These are phyloP conservation scores for Dasysyrphus tricinctus DNA, from an alignment of 2,888 invertebrate genomes.

Conservation along the genomic window DNA sequence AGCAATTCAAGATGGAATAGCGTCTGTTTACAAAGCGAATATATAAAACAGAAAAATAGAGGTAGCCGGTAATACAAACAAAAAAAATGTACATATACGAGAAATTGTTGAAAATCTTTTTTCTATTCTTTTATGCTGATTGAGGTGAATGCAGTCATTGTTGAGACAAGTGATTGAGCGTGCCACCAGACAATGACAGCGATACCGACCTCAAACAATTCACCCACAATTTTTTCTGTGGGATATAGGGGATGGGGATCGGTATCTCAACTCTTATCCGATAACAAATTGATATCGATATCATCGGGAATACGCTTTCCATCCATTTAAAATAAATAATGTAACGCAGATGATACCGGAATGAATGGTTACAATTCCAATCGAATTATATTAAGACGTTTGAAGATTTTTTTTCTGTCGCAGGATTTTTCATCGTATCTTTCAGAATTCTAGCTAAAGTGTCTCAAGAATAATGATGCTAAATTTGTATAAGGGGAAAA, in stretches of 20 bases:
- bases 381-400: slow-evolving; percentile 17
- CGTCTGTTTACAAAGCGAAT: slow-evolving; percentile 47
- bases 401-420: not conserved
- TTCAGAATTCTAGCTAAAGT: not conserved
- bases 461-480: not conserved
- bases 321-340: slow-evolving; percentile 39
- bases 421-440: not conserved
- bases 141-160: slow-evolving; percentile 60
- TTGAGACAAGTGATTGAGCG: slow-evolving; percentile 54
- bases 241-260: not conserved
- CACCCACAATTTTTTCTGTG: not conserved
- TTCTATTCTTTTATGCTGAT: slow-evolving; percentile 32
- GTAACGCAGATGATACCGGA: slow-evolving; percentile 20
- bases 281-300: slow-evolving; percentile 41
- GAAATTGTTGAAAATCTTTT: slow-evolving; percentile 17
- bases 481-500: not conserved
- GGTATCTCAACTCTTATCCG: slow-evolving; percentile 42
- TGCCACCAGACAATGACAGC: slow-evolving; percentile 44
- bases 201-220: slow-evolving; percentile 23
- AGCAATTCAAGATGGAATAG: slow-evolving; percentile 41
- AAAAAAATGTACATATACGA: not conserved
- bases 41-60: not conserved
- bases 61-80: not conserved
- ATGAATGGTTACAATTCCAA: slow-evolving; percentile 21
- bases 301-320: slow-evolving; percentile 27